phyloP scores from a whole-genome alignment of 2,888 invertebrate species.

The Caenorhabditis zanzibari region DNA sequence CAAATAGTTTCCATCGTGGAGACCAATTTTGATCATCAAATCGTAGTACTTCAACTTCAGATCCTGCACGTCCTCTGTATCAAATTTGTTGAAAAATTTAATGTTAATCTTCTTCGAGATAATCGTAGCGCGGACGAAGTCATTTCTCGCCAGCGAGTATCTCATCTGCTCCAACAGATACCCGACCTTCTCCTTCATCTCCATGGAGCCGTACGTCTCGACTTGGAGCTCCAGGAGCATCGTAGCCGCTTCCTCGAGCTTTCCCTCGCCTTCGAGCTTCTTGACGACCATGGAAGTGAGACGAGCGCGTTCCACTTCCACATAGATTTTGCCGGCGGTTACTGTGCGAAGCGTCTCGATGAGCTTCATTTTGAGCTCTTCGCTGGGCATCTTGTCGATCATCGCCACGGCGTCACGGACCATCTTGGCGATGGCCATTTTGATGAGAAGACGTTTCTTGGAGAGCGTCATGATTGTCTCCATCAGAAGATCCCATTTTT shows the following conservation, averaged over 20 bases:
- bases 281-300: slow-evolving; percentile 89
- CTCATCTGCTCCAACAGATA: slow-evolving; percentile 99
- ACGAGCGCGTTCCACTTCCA: slow-evolving; percentile 98
- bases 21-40: slow-evolving; percentile 96
- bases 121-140: slow-evolving; percentile 97
- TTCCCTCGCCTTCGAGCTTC: slow-evolving; percentile 85
- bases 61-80: slow-evolving; percentile 84
- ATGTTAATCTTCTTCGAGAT: slow-evolving; percentile 98
- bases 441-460: slow-evolving; percentile 95
- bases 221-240: slow-evolving; percentile 97
- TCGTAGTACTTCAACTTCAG: slow-evolving; percentile 89
- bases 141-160: slow-evolving; percentile 94
- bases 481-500: slow-evolving; percentile 94
- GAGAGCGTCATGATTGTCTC: slow-evolving; percentile 87
- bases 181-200: slow-evolving; percentile 95
- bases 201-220: slow-evolving; percentile 99
- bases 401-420: slow-evolving; percentile 79
- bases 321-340: slow-evolving; percentile 99
- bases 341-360: slow-evolving; percentile 96
- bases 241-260: slow-evolving; percentile 91
- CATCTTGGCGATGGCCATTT: slow-evolving; percentile 85
- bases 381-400: slow-evolving; percentile 87
- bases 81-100: slow-evolving; percentile 94
- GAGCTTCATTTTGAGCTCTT: slow-evolving; percentile 91
- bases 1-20: slow-evolving; percentile 94